Conservation (phyloP, 2,797 vertebrate species). For the Myotis vivesi region DNA sequence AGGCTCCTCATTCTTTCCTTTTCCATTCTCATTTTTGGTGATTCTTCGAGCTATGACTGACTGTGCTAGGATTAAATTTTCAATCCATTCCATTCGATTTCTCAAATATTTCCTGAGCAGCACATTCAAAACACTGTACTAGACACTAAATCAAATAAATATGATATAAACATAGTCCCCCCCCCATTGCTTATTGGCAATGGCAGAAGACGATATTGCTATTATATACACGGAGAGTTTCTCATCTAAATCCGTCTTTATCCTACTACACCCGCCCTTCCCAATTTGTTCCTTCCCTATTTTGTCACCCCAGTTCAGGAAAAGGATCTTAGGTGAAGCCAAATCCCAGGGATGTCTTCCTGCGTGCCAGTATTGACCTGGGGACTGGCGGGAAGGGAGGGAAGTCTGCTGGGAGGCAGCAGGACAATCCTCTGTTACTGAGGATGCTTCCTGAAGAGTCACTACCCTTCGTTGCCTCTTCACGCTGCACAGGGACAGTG, state of each 20-base stretch:
- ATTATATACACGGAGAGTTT: background rate
- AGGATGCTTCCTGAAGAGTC: background rate
- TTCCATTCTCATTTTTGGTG: background rate
- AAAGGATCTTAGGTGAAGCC: background rate
- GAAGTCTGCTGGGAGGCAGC: background rate
- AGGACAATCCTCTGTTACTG: background rate
- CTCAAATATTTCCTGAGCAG: constrained; percentile 4
- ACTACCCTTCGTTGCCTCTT: background rate
- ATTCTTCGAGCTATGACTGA: background rate
- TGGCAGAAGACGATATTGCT: background rate
- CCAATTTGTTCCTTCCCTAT: background rate
- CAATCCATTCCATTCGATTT: background rate
- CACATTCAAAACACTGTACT: background rate
- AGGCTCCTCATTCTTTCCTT: background rate
- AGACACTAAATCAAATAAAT: background rate
- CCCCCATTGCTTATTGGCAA: background rate
- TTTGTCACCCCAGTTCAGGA: background rate
- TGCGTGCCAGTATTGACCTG: background rate
- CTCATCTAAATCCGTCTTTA: background rate
- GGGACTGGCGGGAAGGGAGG: background rate
- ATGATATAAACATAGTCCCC: background rate
- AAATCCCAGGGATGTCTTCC: background rate
- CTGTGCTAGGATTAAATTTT: background rate
- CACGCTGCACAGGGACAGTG: background rate
- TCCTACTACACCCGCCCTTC: background rate